These are phyloP conservation scores for Tenualosa thibaudeaui DNA, from an alignment of 2,797 vertebrate genomes.

Conservation along the genomic window DNA sequence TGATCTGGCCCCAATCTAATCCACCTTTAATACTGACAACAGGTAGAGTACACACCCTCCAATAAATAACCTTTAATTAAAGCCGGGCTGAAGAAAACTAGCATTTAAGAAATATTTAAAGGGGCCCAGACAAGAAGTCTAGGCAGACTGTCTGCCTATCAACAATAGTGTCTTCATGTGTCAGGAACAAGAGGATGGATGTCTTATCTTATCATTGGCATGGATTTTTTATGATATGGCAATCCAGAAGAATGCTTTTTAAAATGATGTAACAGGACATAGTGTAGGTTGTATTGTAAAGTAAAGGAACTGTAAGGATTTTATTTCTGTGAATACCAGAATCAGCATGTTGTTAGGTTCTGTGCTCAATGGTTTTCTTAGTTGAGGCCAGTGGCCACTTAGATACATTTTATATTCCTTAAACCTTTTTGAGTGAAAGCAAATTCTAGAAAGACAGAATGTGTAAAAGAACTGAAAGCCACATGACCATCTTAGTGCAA, in stretches of 20 bases:
- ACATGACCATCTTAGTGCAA: slow-evolving; percentile 4
- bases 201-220: not conserved
- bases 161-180: not conserved
- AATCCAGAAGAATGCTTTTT: not conserved
- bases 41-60: not conserved
- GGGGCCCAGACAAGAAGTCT: not conserved
- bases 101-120: slow-evolving; percentile 19
- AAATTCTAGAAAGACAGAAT: not conserved
- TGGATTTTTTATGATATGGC: not conserved
- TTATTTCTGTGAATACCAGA: not conserved
- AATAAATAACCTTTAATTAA: slow-evolving; percentile 40
- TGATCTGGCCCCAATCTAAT: slow-evolving; percentile 31
- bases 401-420: not conserved
- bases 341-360: not conserved
- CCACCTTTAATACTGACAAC: slow-evolving; percentile 16
- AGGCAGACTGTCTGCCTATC: slow-evolving; percentile 14
- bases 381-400: not conserved
- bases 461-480: not conserved
- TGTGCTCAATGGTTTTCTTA: not conserved
- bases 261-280: not conserved
- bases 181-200: not conserved
- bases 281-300: not conserved
- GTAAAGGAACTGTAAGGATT: not conserved
- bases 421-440: not conserved
- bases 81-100: not conserved